Evolutionary conservation across 1,140 invertebrate species (phyloP), one percentile per base, ranked within the genome.

Genomic region (Grapholita molesta): DNA sequence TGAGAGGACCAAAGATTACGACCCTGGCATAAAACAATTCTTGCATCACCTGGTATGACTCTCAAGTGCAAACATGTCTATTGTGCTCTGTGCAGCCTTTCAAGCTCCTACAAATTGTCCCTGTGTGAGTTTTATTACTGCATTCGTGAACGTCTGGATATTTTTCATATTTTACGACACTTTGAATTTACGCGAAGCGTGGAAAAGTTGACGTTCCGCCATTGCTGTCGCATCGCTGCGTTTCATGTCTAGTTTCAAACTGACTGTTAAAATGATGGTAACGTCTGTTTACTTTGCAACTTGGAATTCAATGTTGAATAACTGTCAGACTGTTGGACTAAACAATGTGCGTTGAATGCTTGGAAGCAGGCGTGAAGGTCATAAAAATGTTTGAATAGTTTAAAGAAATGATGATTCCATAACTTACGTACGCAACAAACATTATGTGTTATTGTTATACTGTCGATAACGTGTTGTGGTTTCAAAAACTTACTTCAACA

Each of bases 121-220:
- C 53, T 65, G 66, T 64, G 72, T 76, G 73, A 75, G 70, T 83
- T 82, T 83, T 85, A 83, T 76, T 70, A 66, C 75, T 35, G 67
- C 76, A 70, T 70, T 64, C 72, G 70, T 70, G 69, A 67, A 55
- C 53, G 53, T 28, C 70, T 73, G 66, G 72, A 81, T 86, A 87
- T 88, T 89, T 88, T 88, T 87, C 86, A 89, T 84, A 86, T 88
- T 90, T 89, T 90, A 89, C 82, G 83, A 88, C 75, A 78, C 84
- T 90, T 88, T 83, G 84, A 89, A 88, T 88, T 85, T 81, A 87
- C 78, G 78, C 79, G 70, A 73, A 61, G 64, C 68, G 72, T 67
- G 72, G 69, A 71, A 83, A 84, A 84, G 70, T 82, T 75, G 78
- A 70, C 77, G 74, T 77, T 80, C 80, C 74, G 71, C 70, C 64